Percentiles rank a stretch among this genome's conserved stretches.
Evolutionary conservation across 2,797 vertebrate species (phyloP).

Genomic region (Sebastes miniatus): DNA sequence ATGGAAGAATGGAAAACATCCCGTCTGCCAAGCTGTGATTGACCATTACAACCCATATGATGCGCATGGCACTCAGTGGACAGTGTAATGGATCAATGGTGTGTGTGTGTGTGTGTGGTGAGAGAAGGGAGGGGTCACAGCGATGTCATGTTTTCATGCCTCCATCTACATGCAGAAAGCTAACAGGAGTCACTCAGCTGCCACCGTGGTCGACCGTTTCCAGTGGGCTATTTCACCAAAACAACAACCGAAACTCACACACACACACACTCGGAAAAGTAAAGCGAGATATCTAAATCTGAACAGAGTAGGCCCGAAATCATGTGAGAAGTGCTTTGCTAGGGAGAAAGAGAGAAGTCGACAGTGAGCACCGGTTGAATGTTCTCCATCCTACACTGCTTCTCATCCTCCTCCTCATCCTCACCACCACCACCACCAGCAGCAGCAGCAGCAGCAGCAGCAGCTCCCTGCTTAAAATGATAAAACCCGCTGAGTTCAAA

Average conservation of each 20-base stretch:
- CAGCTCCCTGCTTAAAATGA: slow-evolving; percentile 76
- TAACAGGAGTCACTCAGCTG: slow-evolving; percentile 38
- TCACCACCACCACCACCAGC: not conserved
- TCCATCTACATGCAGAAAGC: slow-evolving; percentile 65
- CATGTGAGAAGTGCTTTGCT: slow-evolving; percentile 22
- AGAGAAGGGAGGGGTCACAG: slow-evolving; percentile 87
- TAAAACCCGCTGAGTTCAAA: slow-evolving; percentile 84
- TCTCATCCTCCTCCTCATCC: slow-evolving; percentile 59
- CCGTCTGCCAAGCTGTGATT: slow-evolving; percentile 94
- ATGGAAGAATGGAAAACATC: slow-evolving; percentile 92
- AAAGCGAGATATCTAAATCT: slow-evolving; percentile 25
- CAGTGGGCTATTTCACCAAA: slow-evolving; percentile 28
- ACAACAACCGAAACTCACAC: slow-evolving; percentile 5
- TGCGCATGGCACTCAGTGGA: slow-evolving; percentile 94
- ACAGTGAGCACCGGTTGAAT: slow-evolving; percentile 67
- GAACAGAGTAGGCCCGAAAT: slow-evolving; percentile 28
- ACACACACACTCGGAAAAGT: slow-evolving; percentile 6
- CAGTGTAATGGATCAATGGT: slow-evolving; percentile 91
- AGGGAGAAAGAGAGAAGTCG: slow-evolving; percentile 14
- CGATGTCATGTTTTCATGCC: slow-evolving; percentile 92
- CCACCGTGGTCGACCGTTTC: slow-evolving; percentile 31
- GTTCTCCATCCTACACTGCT: slow-evolving; percentile 63
- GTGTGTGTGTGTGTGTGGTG: slow-evolving; percentile 22
- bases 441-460: slow-evolving; percentile 42
- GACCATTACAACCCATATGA: slow-evolving; percentile 95